Conservation (phyloP, 2,113 vertebrate genomes). For the Nesogale talazaci region DNA sequence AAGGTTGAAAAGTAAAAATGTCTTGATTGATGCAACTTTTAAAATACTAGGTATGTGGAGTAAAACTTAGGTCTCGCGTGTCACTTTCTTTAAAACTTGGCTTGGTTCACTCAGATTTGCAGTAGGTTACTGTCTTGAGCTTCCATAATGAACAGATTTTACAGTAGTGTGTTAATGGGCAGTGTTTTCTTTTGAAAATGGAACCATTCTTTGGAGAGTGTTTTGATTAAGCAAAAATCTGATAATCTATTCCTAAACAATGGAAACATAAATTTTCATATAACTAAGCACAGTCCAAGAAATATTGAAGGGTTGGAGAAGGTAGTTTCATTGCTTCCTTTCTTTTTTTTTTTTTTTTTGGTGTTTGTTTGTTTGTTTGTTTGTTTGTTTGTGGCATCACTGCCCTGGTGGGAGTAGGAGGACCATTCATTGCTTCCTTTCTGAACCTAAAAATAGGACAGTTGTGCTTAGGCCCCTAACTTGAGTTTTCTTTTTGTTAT, state of each 20-base stretch:
- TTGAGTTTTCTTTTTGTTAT: conserved; percentile 15
- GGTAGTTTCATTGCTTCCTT: conserved; percentile 37
- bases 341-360: no score
- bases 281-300: neutral
- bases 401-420: no score
- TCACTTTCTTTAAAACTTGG: neutral
- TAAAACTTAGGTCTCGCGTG: neutral
- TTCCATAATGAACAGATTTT: conserved; percentile 33
- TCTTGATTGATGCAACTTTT: conserved; percentile 35
- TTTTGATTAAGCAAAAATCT: conserved; percentile 30
- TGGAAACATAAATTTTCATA: conserved; percentile 15
- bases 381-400: no score
- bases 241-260: neutral
- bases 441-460: neutral
- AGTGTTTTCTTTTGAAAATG: conserved; percentile 7
- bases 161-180: neutral
- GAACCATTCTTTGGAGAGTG: conserved; percentile 18
- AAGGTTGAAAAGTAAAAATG: conserved; percentile 6
- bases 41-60: conserved; percentile 6
- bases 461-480: neutral
- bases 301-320: conserved; percentile 31
- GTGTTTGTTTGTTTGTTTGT: no score
- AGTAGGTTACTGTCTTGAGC: conserved; percentile 5
- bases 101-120: neutral
- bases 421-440: conserved; percentile 31